Evolutionary conservation across 2,888 invertebrate genomes (phyloP).

Genomic region (Chironomus tentans): DNA sequence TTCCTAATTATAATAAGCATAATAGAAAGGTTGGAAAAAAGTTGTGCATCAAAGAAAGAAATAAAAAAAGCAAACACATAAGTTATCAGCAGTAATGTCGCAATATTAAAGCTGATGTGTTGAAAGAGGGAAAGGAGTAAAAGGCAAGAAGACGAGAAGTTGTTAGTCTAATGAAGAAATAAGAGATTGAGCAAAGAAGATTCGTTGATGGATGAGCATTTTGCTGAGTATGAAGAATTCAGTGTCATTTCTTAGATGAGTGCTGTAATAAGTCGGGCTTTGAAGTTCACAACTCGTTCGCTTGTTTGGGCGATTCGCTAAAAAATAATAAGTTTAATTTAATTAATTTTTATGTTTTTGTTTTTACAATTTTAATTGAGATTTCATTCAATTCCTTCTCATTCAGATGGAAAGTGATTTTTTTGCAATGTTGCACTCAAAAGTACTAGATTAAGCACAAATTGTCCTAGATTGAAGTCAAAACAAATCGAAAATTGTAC

Average conservation of each 20-base stretch:
- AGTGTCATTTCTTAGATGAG: constrained; percentile 56
- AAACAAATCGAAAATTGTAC: too few species aligned
- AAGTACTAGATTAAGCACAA: too few species aligned
- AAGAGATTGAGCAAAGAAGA: background rate
- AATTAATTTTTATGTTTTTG: background rate
- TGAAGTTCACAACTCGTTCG: constrained; percentile 87
- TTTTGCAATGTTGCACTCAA: too few species aligned
- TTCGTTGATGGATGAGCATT: background rate
- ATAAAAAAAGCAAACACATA: background rate
- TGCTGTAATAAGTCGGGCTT: constrained; percentile 81
- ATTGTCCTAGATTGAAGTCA: too few species aligned
- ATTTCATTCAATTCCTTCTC: too few species aligned
- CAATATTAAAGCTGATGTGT: background rate
- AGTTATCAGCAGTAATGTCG: background rate
- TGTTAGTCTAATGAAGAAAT: background rate
- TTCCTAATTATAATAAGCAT: background rate
- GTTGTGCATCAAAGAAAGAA: background rate
- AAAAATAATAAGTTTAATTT: constrained; percentile 32
- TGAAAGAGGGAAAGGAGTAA: background rate
- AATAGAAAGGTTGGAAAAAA: background rate
- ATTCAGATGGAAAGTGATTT: too few species aligned
- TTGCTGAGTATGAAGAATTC: background rate
- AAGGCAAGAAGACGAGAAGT: background rate
- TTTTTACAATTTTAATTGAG: too few species aligned
- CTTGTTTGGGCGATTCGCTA: constrained; percentile 79